phyloP scores from a whole-genome alignment of 2,888 invertebrate genomes.

The Melanargia galathea region DNA sequence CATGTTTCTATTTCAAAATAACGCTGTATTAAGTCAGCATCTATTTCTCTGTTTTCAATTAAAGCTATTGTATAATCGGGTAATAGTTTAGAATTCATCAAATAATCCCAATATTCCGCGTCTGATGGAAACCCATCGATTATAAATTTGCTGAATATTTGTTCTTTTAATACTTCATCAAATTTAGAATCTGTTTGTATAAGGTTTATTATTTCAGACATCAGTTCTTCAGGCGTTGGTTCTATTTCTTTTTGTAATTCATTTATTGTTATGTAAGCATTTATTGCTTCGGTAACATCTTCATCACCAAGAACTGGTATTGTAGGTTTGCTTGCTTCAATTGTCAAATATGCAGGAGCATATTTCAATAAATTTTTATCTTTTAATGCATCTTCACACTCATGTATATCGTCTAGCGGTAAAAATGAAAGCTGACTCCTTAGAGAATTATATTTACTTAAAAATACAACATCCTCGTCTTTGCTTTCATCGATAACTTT shows the following conservation, averaged over 20 bases:
- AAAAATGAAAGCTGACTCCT: slow-evolving; percentile 50
- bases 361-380: slow-evolving; percentile 51
- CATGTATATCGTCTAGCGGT: slow-evolving; percentile 57
- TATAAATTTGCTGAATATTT: slow-evolving; percentile 80
- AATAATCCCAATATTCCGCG: slow-evolving; percentile 69
- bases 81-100: slow-evolving; percentile 66
- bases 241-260: slow-evolving; percentile 69
- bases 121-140: slow-evolving; percentile 82
- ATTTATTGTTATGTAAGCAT: slow-evolving; percentile 60
- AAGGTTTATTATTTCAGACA: slow-evolving; percentile 61
- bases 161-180: slow-evolving; percentile 48
- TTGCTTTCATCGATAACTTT: slow-evolving; percentile 34
- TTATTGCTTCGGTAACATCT: slow-evolving; percentile 69
- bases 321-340: slow-evolving; percentile 50
- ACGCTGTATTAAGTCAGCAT: slow-evolving; percentile 55
- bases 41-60: slow-evolving; percentile 75
- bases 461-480: slow-evolving; percentile 30
- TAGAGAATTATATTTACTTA: slow-evolving; percentile 45
- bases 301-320: slow-evolving; percentile 71
- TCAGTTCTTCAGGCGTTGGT: slow-evolving; percentile 68
- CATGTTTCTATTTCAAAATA: slow-evolving; percentile 60
- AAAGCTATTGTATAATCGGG: slow-evolving; percentile 82
- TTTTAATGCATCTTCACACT: slow-evolving; percentile 51
- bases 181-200: slow-evolving; percentile 62
- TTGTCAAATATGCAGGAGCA: slow-evolving; percentile 64